phyloP scores from a whole-genome alignment of 2,888 invertebrate species.

The Steinernema hermaphroditum region DNA sequence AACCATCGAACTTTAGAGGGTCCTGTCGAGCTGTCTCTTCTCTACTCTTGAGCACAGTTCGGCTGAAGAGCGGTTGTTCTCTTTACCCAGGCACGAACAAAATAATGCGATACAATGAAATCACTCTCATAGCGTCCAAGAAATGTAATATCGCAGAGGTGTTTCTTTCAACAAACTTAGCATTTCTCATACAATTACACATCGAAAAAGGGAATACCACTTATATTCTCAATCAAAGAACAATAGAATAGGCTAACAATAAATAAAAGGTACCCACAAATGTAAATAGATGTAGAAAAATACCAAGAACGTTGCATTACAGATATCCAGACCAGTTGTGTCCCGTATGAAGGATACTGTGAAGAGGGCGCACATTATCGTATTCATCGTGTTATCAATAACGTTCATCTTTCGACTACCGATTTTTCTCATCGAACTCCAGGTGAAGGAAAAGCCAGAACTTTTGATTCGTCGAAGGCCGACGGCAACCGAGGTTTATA shows the following conservation, averaged over 20 bases:
- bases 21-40: background rate
- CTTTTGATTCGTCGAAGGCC: constrained; percentile 52
- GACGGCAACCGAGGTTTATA: constrained; percentile 57
- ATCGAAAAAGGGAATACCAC: too few species aligned
- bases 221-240: too few species aligned
- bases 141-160: too few species aligned
- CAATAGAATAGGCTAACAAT: too few species aligned
- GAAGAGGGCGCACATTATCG: constrained; percentile 53
- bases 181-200: too few species aligned
- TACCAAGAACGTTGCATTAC: constrained; percentile 29
- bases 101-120: constrained; percentile 4
- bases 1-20: constrained; percentile 26
- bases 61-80: too few species aligned
- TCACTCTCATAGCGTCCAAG: too few species aligned
- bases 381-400: constrained; percentile 51
- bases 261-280: too few species aligned
- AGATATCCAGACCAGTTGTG: constrained; percentile 65
- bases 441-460: constrained; percentile 54
- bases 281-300: too few species aligned
- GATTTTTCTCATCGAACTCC: constrained; percentile 59
- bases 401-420: constrained; percentile 59
- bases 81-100: background rate
- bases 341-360: constrained; percentile 62
- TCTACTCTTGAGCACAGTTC: background rate
- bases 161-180: too few species aligned